Evolutionary conservation across 2,113 vertebrate genomes (phyloP).

Genomic region (Phrynosoma blainvillii): DNA sequence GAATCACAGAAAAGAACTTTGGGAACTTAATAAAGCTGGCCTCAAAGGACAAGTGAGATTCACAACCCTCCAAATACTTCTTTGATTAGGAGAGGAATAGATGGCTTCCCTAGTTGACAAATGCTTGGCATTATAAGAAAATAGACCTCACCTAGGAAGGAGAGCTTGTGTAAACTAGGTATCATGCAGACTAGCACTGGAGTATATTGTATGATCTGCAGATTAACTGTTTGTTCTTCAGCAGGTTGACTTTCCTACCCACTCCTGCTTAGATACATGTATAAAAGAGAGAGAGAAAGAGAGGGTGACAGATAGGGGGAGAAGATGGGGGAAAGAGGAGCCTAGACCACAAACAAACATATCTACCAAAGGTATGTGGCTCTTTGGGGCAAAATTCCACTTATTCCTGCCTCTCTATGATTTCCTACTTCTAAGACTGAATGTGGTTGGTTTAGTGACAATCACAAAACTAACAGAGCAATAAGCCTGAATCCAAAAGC

Average conservation of each 20-base stretch:
- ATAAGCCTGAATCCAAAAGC: neutral
- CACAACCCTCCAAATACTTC: no score
- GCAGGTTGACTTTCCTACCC: no score
- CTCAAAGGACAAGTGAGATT: neutral
- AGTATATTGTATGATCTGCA: no score
- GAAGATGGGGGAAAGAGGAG: neutral
- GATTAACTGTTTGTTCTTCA: no score
- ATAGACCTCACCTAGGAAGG: no score
- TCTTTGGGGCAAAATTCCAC: neutral
- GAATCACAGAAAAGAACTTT: no score
- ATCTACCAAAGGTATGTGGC: neutral
- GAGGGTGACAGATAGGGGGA: no score
- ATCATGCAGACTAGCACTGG: no score
- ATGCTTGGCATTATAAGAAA: neutral
- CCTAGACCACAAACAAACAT: neutral
- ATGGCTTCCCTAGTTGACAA: neutral
- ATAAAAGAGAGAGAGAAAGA: neutral
- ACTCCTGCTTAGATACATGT: no score
- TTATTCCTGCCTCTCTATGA: neutral
- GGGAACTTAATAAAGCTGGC: neutral
- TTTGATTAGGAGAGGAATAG: neutral
- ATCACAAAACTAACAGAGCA: neutral
- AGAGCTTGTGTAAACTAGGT: no score
- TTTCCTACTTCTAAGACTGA: neutral
- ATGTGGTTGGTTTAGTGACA: neutral